Evolutionary conservation across 2,797 vertebrate species (phyloP).

Genomic region (Eleutherodactylus coqui): DNA sequence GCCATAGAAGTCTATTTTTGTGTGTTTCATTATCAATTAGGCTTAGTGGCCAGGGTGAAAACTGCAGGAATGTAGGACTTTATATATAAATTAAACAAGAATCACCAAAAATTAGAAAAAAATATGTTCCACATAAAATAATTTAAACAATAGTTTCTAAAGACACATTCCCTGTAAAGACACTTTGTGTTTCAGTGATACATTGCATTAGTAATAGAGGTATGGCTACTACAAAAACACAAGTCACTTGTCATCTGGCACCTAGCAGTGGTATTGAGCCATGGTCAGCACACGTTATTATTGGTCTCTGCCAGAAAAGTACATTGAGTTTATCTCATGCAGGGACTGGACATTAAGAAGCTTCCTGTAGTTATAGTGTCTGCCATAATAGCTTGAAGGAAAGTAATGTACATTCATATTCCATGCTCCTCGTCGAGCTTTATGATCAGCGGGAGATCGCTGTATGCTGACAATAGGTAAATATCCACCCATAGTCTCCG

Average conservation of each 20-base stretch:
- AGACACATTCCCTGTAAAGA: too few relatives aligned
- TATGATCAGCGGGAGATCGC: background rate
- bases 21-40: too few relatives aligned
- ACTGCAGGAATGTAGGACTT: too few relatives aligned
- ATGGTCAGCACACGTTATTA: background rate
- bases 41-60: too few relatives aligned
- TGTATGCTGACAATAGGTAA: background rate
- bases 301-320: background rate
- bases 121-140: too few relatives aligned
- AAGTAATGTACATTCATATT: background rate
- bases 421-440: background rate
- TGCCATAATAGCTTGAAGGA: background rate
- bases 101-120: too few relatives aligned
- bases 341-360: background rate
- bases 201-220: background rate
- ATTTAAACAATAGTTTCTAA: too few relatives aligned
- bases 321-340: constrained; percentile 1
- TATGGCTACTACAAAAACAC: background rate
- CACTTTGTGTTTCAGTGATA: background rate
- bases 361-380: constrained; percentile 2
- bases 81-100: too few relatives aligned
- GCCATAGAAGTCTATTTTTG: too few relatives aligned
- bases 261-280: background rate
- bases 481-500: background rate
- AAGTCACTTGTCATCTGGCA: background rate